Percentiles rank a stretch among this genome's conserved stretches.
Conservation (phyloP, 2,113 vertebrate genomes). For the Acrocephalus arundinaceus region DNA sequence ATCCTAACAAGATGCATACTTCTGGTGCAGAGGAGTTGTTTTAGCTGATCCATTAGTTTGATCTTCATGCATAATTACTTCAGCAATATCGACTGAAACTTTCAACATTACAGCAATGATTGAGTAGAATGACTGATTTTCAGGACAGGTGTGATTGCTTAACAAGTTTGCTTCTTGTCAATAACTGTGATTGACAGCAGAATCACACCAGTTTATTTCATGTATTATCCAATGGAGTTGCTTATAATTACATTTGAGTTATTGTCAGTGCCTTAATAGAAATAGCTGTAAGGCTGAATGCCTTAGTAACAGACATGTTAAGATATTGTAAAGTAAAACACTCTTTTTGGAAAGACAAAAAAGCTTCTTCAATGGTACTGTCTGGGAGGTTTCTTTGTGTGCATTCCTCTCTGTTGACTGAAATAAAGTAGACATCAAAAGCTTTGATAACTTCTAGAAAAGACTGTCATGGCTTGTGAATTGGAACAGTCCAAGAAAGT, state of each 20-base stretch:
- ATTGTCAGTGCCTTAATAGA: not conserved
- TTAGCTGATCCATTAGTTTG: conserved; percentile 6
- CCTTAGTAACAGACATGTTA: not conserved
- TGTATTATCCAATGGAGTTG: not conserved
- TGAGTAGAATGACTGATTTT: conserved; percentile 7
- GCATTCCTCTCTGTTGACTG: not conserved
- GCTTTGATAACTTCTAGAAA: not conserved
- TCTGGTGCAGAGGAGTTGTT: not conserved
- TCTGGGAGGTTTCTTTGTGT: not conserved
- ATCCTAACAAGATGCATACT: not conserved
- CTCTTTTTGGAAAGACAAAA: not conserved
- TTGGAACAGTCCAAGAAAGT: not conserved
- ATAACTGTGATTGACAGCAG: not conserved
- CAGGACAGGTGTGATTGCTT: not conserved
- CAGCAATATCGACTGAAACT: not conserved
- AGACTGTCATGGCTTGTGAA: not conserved
- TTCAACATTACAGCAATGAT: not conserved
- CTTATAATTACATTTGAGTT: not conserved
- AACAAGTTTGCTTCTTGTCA: not conserved
- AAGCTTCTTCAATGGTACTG: not conserved
- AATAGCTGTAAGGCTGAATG: not conserved
- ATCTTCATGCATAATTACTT: not conserved
- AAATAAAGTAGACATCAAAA: not conserved
- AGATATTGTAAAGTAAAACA: not conserved
- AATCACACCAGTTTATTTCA: not conserved